Evolutionary conservation across 2,113 vertebrate species (phyloP), one percentile per base, ranked within the genome.

Genomic region (Epinephelus moara): DNA sequence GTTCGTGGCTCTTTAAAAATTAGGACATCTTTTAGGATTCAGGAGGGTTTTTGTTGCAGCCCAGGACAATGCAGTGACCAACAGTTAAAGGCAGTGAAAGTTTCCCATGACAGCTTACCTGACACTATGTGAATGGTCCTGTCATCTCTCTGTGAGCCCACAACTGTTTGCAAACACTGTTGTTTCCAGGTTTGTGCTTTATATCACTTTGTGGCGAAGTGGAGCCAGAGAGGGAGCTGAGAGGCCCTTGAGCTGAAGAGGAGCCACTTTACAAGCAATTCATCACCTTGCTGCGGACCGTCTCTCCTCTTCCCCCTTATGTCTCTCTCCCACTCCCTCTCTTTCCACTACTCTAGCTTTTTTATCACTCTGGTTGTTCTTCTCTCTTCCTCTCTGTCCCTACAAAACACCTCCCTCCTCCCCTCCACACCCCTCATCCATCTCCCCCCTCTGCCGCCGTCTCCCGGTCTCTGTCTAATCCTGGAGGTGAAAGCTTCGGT

Each of bases 271-370:
- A 88, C 84, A 82, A 88, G 84, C 89, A 91, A 90, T 90, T 91
- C 89, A 92, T 98, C 97, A 96, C 95, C 95, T 94, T 90, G 90
- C 96, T 93, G 95, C 95, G 93, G 96, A 95, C 95, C 94, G 96
- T 95, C 95, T 92, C 91, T 90, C 91, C 94, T 94, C 94, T 93
- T 92, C 59, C 94, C 94, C 92, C 55, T 70, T 60, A 86, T 60
- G 77, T 89, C 84, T 89, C 78, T 78, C 86, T 89, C 55, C n/a
- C 80, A 14, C 71, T 80, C 82, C 23, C 55, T 79, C 78, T 85
- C 73, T 85, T 85, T 84, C 71, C 78, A 82, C 64, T 60, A 14
- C 77, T 80, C 33, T 59, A 21, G 1, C 60, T 45, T 80, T 63
- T 59, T 27, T 45, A 33, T 75, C 57, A 15, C 75, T 70, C 57